Base-by-base conservation (phyloP, 1,140 invertebrate genomes). In the Leptoteleia sp. region DNA sequence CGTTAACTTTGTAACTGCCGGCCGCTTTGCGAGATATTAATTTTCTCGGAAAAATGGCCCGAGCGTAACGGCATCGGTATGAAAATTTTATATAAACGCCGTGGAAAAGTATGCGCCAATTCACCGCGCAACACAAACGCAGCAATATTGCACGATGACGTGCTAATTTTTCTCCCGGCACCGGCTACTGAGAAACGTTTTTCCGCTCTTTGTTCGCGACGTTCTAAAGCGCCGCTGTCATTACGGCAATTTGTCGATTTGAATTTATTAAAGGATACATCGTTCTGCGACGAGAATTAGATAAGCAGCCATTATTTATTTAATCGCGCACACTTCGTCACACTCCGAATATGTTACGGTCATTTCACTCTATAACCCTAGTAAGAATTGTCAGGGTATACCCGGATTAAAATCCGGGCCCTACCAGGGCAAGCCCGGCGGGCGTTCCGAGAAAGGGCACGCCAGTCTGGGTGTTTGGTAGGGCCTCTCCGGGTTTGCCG, bases 21-120 rank as follows among this genome's bases (percentile, higher is more conserved):
- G 22, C 6, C 22, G 22, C 22, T 3, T 25, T 6, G 22, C n/a
- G 57, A 17, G 57, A 25, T 62, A 62, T 62, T 62, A 48, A 48
- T 62, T 62, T 62, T 48, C 57, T 29, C 16, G 11, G 57, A 62
- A 62, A 37, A 48, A 19, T 62, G 43, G 48, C 19, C 15, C 25
- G 22, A 22, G 22, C 38, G 38, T 43, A 43, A 55, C 35, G 9
- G 22, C 38, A 27, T 33, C n/a, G 29, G 31, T 12, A 43, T 48
- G 29, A 48, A 62, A 62, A 62, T 48, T 38, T 48, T 19, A 61
- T 45, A 29, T 8, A 29, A 29, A 29, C 27, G 13, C 11, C 15
- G n/a, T 25, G 1, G 16, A 59, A 59, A 43, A 1, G 7, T 6
- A 38, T n/a, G 35, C 35, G 13, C 1, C 13, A 13, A 19, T 40